phyloP scores from a whole-genome alignment of 2,797 vertebrate genomes.

The Alectoris magna region DNA sequence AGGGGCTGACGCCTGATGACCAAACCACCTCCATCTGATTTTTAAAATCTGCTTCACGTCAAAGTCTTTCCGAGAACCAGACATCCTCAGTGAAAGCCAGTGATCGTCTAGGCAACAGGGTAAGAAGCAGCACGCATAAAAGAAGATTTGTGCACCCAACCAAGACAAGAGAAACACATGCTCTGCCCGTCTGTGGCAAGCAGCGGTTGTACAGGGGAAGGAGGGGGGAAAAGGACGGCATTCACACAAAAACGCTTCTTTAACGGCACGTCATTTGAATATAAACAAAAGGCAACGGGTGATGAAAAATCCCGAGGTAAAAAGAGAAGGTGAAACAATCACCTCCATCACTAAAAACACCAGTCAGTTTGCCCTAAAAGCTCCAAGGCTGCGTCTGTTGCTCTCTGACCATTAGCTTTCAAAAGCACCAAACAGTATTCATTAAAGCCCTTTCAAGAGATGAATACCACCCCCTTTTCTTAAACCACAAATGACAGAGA shows the following conservation, averaged over 20 bases:
- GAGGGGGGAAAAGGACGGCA: conserved; percentile 67
- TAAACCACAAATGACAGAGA: conserved; percentile 79
- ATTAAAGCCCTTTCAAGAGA: conserved; percentile 81
- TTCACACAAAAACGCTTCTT: conserved; percentile 62
- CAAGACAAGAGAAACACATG: conserved; percentile 82
- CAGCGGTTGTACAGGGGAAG: conserved; percentile 69
- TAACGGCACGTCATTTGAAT: conserved; percentile 57
- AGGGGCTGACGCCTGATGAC: conserved; percentile 89
- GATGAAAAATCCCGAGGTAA: conserved; percentile 52
- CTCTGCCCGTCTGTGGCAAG: conserved; percentile 76
- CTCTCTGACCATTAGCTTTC: conserved; percentile 77
- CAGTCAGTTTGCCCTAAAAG: conserved; percentile 71
- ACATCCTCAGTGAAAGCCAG: conserved; percentile 89
- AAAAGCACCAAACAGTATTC: conserved; percentile 77
- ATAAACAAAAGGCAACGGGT: conserved; percentile 71
- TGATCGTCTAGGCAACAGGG: conserved; percentile 90
- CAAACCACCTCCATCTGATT: conserved; percentile 98
- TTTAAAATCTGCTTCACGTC: conserved; percentile 98
- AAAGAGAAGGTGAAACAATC: conserved; percentile 65
- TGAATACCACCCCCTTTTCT: conserved; percentile 76
- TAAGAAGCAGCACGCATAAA: conserved; percentile 82
- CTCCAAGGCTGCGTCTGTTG: conserved; percentile 66
- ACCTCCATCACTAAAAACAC: conserved; percentile 71
- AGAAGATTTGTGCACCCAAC: conserved; percentile 82
- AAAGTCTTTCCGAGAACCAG: conserved; percentile 97